These are phyloP conservation scores for Gambusia affinis DNA, from an alignment of 2,113 vertebrate genomes.

Conservation along the genomic window DNA sequence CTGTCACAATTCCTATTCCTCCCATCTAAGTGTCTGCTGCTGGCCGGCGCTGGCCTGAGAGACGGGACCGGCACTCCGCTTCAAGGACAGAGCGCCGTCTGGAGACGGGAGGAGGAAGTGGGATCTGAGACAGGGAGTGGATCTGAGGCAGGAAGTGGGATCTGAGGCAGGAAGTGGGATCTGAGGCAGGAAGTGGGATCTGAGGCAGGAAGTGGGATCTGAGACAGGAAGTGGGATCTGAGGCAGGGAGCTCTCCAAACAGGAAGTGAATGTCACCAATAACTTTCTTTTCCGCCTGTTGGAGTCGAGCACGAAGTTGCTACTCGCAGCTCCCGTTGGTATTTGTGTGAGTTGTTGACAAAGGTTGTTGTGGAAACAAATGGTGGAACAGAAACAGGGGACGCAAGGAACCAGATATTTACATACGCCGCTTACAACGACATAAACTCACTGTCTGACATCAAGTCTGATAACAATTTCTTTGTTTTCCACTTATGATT, in stretches of 20 bases:
- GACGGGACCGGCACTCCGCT: conserved; percentile 34
- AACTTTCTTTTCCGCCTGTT: conserved; percentile 22
- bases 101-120: conserved; percentile 15
- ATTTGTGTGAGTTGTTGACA: conserved; percentile 25
- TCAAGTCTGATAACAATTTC: no score
- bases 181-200: no score
- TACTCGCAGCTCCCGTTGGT: conserved; percentile 29
- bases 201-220: neutral
- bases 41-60: conserved; percentile 30
- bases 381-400: conserved; percentile 12
- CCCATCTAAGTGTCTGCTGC: conserved; percentile 31
- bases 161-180: conserved; percentile 8
- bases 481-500: no score
- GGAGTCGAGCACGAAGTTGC: conserved; percentile 6
- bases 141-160: conserved; percentile 37
- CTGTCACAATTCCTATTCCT: conserved; percentile 20
- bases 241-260: conserved; percentile 49
- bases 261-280: conserved; percentile 32
- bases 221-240: neutral
- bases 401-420: neutral
- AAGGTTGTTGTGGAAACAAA: conserved; percentile 21
- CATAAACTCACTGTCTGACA: no score
- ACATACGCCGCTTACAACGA: no score
- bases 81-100: conserved; percentile 39
- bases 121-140: neutral